Evolutionary conservation across 2,888 invertebrate species (phyloP), one percentile per base, ranked within the genome.

Genomic region (Athalia cordata): DNA sequence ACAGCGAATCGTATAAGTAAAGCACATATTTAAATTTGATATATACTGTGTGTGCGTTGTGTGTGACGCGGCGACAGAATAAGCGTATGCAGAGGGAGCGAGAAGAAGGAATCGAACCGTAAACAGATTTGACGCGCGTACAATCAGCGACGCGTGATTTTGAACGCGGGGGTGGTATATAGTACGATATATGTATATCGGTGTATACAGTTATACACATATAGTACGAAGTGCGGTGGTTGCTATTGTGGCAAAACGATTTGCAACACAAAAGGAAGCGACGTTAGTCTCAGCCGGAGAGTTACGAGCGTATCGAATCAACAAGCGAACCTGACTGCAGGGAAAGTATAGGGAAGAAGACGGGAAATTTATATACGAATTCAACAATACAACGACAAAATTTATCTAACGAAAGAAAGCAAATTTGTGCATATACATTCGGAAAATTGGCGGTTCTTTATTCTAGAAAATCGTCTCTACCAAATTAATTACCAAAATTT

Each of bases 131-230:
- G 75, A 75, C 75, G 75, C 62, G 75, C 11, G 61, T 64, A 64
- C 75, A 75, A 75, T 75, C 75, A 75, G 47, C 75, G 75, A 50
- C 74, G 74, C 75, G 75, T 75, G 75, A 75, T 75, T 64, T 62
- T 62, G 8, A 65, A 49, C 59, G 57, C 45, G 57, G 72, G 72
- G 72, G 59, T 65, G 15, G 15, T 8, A 8, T 11, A 8, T 62
- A 8, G 64, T n/a, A 29, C 29, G 0, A 29, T 29, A 29, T 29
- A 29, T 29, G 29, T 29, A 29, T 29, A 29, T n/a, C 29, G 2
- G 29, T 29, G 29, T 29, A 29, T 29, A 29, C 29, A 2, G 29
- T 29, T 29, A 29, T 29, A 0, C 29, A 29, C 29, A 2, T 29
- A 29, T 29, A 29, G 29, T 29, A 2, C 29, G 29, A 29, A 13